Evolutionary conservation across 2,888 invertebrate species (phyloP).

Genomic region (Pecten maximus): DNA sequence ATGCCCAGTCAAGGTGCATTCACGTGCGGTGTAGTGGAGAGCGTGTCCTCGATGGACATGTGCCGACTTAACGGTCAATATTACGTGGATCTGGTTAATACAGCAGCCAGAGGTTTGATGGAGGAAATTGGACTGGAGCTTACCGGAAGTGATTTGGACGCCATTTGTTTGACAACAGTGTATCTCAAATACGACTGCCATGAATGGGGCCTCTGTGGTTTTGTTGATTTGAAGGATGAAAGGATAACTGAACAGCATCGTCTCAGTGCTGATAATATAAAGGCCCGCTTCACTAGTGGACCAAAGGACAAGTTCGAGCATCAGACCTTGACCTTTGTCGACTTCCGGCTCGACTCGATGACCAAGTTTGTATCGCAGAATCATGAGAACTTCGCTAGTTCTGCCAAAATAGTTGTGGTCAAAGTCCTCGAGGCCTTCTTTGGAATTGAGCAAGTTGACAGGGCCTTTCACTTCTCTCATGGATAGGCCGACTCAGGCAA

Average conservation of each 20-base stretch:
- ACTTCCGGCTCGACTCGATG: slow-evolving; percentile 50
- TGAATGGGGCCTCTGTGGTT: slow-evolving; percentile 57
- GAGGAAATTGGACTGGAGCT: slow-evolving; percentile 53
- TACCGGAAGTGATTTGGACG: slow-evolving; percentile 46
- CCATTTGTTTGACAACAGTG: slow-evolving; percentile 50
- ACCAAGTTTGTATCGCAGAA: slow-evolving; percentile 50
- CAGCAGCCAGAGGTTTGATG: slow-evolving; percentile 54
- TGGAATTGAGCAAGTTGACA: slow-evolving; percentile 47
- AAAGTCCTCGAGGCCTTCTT: slow-evolving; percentile 53
- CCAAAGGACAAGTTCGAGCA: slow-evolving; percentile 58
- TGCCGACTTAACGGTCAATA: slow-evolving; percentile 10
- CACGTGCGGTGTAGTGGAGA: slow-evolving; percentile 54
- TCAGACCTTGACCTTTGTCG: slow-evolving; percentile 38
- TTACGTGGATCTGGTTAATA: slow-evolving; percentile 44
- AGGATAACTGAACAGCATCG: slow-evolving; percentile 39
- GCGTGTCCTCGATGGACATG: slow-evolving; percentile 48
- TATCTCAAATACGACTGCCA: slow-evolving; percentile 52
- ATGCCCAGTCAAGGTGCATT: slow-evolving; percentile 49
- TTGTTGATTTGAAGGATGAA: slow-evolving; percentile 48
- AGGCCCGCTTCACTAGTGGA: slow-evolving; percentile 47
- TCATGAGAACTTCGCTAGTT: slow-evolving; percentile 51
- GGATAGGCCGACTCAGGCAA: too few relatives aligned
- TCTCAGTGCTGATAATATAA: slow-evolving; percentile 40
- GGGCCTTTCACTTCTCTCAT: slow-evolving; percentile 43
- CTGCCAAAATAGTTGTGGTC: slow-evolving; percentile 53